Conservation (phyloP, 1,140 invertebrate species). For the Nomia melanderi region DNA sequence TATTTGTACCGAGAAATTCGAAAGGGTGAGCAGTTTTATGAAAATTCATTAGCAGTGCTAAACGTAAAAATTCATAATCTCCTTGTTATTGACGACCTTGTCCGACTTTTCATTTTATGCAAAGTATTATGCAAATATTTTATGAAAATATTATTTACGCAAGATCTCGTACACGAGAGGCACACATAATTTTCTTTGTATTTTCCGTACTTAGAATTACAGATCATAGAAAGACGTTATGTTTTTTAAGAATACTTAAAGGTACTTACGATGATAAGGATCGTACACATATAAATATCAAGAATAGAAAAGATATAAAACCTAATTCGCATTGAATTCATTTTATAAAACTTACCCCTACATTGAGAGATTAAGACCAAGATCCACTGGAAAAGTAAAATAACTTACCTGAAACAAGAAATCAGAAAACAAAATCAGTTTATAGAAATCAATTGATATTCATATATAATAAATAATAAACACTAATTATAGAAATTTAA, state of each 20-base stretch:
- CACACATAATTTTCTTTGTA: not conserved
- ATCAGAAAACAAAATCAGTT: conserved; percentile 52
- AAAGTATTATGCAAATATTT: not conserved
- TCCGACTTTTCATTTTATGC: not conserved
- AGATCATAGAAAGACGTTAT: no score
- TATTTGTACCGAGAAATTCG: no score
- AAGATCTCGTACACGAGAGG: not conserved
- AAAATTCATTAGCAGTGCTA: not conserved
- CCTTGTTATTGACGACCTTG: not conserved
- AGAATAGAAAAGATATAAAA: no score
- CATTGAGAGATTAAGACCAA: no score
- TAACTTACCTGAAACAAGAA: conserved; percentile 71
- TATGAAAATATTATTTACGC: conserved; percentile 4
- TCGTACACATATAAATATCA: no score
- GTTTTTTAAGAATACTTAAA: no score
- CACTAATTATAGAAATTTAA: no score
- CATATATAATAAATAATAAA: no score
- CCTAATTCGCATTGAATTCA: not conserved
- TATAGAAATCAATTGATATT: no score
- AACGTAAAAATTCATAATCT: not conserved
- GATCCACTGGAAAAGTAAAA: not conserved
- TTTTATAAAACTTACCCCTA: conserved; percentile 10
- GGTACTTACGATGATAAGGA: no score
- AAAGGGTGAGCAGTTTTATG: not conserved
- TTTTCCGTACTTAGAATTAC: not conserved